These are phyloP conservation scores for Myiozetetes cayanensis DNA, from an alignment of 2,113 vertebrate genomes.

Conservation along the genomic window DNA sequence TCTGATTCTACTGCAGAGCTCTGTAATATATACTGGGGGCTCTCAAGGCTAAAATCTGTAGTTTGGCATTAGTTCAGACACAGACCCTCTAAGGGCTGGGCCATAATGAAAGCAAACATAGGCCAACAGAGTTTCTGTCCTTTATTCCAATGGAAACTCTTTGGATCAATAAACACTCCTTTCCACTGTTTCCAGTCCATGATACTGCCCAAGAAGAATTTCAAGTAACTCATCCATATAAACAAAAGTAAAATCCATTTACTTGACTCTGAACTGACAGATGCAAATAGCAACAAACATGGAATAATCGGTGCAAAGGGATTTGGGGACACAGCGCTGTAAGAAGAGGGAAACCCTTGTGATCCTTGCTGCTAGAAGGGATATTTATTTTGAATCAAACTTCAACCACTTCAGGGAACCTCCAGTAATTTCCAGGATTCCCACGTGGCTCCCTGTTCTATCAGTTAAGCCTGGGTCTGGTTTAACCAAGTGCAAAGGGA, in stretches of 20 bases:
- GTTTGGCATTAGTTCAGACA: not conserved
- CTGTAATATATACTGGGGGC: not conserved
- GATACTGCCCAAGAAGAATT: not conserved
- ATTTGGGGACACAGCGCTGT: not conserved
- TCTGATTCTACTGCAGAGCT: not conserved
- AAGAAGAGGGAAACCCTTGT: not conserved
- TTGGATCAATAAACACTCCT: not conserved
- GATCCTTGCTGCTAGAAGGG: not conserved
- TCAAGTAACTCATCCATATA: not conserved
- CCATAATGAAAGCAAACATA: not conserved
- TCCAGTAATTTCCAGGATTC: not conserved
- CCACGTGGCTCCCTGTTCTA: not conserved
- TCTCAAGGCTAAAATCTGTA: not conserved
- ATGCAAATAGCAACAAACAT: not conserved
- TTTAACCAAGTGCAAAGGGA: not conserved
- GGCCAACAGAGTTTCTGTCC: not conserved
- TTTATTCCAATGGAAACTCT: not conserved
- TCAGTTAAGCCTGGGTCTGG: not conserved
- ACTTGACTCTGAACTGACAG: not conserved
- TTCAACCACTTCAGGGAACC: not conserved
- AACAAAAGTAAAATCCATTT: not conserved
- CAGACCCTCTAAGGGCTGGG: not conserved
- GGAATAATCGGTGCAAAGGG: not conserved
- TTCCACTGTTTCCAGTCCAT: not conserved
- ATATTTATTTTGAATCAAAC: not conserved